Percentiles rank a stretch among this genome's conserved stretches.
Evolutionary conservation across 2,113 vertebrate species (phyloP).

Genomic region (Helogale parvula): DNA sequence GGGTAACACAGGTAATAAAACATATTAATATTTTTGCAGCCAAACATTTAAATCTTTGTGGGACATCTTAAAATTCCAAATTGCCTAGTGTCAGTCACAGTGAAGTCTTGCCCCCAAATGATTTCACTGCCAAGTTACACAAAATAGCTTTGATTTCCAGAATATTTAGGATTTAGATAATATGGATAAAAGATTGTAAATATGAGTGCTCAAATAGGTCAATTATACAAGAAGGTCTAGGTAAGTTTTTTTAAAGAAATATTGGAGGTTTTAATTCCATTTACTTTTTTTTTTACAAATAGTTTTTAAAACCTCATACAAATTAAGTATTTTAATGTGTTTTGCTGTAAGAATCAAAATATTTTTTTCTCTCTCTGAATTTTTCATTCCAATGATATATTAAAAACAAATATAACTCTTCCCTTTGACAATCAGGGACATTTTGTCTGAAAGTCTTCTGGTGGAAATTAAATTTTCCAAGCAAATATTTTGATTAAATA

Average conservation of each 20-base stretch:
- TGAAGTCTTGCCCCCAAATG: not conserved
- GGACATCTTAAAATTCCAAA: not conserved
- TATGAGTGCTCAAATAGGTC: not conserved
- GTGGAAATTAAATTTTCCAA: constrained; percentile 22
- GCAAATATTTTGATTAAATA: constrained; percentile 47
- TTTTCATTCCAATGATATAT: not conserved
- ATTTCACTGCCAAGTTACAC: not conserved
- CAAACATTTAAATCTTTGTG: not conserved
- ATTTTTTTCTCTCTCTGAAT: not conserved
- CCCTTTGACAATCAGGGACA: not conserved
- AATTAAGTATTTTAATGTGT: not conserved
- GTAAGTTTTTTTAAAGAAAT: not conserved
- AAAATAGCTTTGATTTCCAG: not conserved
- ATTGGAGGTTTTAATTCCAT: not conserved
- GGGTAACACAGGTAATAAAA: not conserved
- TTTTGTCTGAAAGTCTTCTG: not conserved
- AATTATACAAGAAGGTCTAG: not conserved
- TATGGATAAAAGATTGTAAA: not conserved
- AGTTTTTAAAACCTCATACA: not conserved
- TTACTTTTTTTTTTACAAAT: not conserved
- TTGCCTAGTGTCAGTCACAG: not conserved
- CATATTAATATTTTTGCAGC: not conserved
- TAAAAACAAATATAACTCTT: constrained; percentile 32
- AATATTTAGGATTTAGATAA: not conserved
- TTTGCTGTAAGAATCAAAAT: not conserved